Base-by-base conservation (phyloP, 2,888 invertebrate species). In the Punctoribates punctum region DNA sequence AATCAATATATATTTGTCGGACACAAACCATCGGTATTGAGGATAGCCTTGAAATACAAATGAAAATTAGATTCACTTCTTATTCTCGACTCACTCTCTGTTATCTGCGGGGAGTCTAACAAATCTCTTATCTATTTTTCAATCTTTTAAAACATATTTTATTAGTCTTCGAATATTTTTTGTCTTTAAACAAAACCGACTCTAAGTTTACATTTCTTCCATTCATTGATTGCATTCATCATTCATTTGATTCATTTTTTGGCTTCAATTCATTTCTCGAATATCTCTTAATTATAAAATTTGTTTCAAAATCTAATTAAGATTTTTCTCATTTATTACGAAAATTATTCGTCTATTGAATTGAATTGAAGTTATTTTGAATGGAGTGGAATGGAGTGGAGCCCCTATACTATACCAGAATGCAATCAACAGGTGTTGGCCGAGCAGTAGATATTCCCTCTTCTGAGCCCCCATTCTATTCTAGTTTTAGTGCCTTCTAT, bases 1-100 rank as follows among this genome's bases (percentile, higher is more conserved):
- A 70, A 70, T 42, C 38, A 62, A 62, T 70, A 70, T 70, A 42
- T 70, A 70, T 70, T 70, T 70, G 70, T 70, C 70, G 23, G 46
- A 70, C 70, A 70, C 42, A 42, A 42, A 42, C 42, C 27, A 62
- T 62, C 34, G 29, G 4, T 42, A 70, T 70, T 70, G 70, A 42
- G 15, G 4, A 42, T 70, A 57, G n/a, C 70, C 70, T 70, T 70
- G 70, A 70, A 70, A 42, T 70, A 20, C 17, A 60, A 38, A 70
- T 70, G 70, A 70, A 70, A 70, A 42, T 70, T 17, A 70, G 15
- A 42, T 70, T 70, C 23, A 42, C 70, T 70, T 38, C 17, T 29
- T 27, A 29, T 29, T 60, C 60, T 60, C 2, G 27, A 29, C 27
- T 27, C 62, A 13, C 34, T 62, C 70, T 13, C 42, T 23, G 34